Evolutionary conservation across 2,888 invertebrate species (phyloP).

Genomic region (Keiferia lycopersicella): DNA sequence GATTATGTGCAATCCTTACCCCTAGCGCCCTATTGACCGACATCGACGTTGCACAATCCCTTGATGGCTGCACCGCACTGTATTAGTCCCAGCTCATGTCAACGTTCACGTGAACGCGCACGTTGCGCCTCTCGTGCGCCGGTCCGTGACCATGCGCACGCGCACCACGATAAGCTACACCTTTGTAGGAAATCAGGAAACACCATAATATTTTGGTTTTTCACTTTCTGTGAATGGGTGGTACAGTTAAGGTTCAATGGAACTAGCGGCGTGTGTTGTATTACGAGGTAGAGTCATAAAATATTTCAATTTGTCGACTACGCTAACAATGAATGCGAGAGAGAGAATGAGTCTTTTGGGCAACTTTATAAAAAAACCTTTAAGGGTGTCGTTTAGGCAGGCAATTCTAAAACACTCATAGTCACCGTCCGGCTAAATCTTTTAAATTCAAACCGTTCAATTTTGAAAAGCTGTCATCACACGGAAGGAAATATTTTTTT

Average conservation of each 20-base stretch:
- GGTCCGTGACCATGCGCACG: slow-evolving; percentile 18
- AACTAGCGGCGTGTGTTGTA: neutral
- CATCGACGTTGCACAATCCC: slow-evolving; percentile 12
- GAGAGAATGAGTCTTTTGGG: too few relatives aligned
- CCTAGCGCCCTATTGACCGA: neutral
- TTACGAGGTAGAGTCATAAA: neutral
- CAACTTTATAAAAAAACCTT: too few relatives aligned
- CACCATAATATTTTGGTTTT: slow-evolving; percentile 17
- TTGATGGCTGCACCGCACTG: slow-evolving; percentile 11
- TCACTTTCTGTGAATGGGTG: slow-evolving; percentile 5
- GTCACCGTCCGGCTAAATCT: too few relatives aligned
- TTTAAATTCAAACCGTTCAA: too few relatives aligned
- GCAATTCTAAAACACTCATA: too few relatives aligned
- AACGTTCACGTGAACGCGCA: slow-evolving; percentile 21
- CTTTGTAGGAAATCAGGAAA: neutral
- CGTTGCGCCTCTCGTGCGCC: slow-evolving; percentile 24
- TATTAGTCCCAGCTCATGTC: slow-evolving; percentile 15
- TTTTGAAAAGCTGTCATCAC: too few relatives aligned
- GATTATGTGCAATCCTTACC: neutral
- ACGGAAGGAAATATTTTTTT: too few relatives aligned
- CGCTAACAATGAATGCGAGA: too few relatives aligned
- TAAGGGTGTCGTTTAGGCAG: too few relatives aligned
- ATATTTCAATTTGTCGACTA: too few relatives aligned
- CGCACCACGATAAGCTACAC: slow-evolving; percentile 1
- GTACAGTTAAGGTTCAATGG: neutral